These are phyloP conservation scores for Augochlora pura DNA, from an alignment of 1,140 invertebrate genomes.

Conservation along the genomic window DNA sequence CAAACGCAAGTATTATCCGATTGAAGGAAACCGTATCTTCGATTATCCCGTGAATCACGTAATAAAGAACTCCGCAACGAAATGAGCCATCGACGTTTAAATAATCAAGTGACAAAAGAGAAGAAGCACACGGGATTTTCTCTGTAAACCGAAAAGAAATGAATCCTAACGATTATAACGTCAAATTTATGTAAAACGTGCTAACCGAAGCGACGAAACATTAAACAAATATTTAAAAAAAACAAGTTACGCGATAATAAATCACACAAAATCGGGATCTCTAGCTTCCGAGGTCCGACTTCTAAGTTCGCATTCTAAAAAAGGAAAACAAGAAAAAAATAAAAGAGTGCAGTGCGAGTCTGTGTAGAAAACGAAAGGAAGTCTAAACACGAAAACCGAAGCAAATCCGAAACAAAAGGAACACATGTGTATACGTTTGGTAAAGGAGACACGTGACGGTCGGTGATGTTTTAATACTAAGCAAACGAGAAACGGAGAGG, in stretches of 20 bases:
- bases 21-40: background rate
- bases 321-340: background rate
- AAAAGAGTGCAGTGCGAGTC: conserved; percentile 49
- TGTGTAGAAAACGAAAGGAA: conserved; percentile 38
- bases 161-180: conserved; percentile 48
- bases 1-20: conserved; percentile 34
- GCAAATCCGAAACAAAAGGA: background rate
- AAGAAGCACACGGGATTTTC: conserved; percentile 21
- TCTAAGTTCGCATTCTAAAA: conserved; percentile 15
- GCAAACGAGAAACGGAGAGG: background rate
- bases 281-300: too few relatives aligned
- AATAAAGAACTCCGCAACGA: conserved; percentile 67
- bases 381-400: too few relatives aligned
- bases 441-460: conserved; percentile 37
- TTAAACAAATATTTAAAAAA: conserved; percentile 25
- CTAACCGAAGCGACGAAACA: background rate
- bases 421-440: conserved; percentile 53
- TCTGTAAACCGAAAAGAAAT: conserved; percentile 36
- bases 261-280: conserved; percentile 17
- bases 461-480: conserved; percentile 25
- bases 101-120: conserved; percentile 40
- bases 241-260: conserved; percentile 40
- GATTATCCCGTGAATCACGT: conserved; percentile 8
- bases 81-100: conserved; percentile 24
- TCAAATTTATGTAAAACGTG: conserved; percentile 57